Base-by-base conservation (phyloP, 2,888 invertebrate species). In the Melinaea marsaeus region DNA sequence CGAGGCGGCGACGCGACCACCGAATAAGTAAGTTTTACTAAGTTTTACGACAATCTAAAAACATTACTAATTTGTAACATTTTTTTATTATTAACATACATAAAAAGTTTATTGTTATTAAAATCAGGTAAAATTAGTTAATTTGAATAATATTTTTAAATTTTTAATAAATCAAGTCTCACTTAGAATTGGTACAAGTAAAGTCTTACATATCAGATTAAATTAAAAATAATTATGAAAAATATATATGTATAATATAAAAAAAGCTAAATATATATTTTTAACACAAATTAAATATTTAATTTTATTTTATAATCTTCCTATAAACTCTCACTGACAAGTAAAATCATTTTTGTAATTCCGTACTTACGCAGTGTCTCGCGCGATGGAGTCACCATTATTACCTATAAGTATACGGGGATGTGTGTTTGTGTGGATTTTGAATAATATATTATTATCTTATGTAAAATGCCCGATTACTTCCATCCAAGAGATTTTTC, bases 391-490 rank as follows among this genome's bases (percentile, higher is more conserved):
- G 79, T 80, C 72, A 76, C 81, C 83, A 86, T 88, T 88, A 89
- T 88, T 86, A 83, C 84, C 88, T 87, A 89, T 89, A 88, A 89
- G 88, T 88, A 86, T 79, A 84, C 80, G 79, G 83, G 83, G 77
- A 71, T 82, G 80, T 81, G 85, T 79, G 81, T 84, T 83, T 84
- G 78, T 79, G 83, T 84, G 84, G 88, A 90, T 90, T 89, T 89
- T 90, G 90, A 90, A 90, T 90, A 90, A 90, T 88, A 89, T 90
- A 90, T 90, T 86, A 89, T 88, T 88, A 90, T 88, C 88, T 84
- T 90, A 90, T 90, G 90, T 88, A 89, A 90, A 90, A 90, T 88
- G 88, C 82, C 86, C 90, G 90, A 90, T 90, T 89, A 88, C 86
- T 83, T 77, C 85, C 87, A 84, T 83, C 85, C 79, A 76, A 74